phyloP scores from a whole-genome alignment of 2,888 invertebrate genomes.

The Ischnura elegans region DNA sequence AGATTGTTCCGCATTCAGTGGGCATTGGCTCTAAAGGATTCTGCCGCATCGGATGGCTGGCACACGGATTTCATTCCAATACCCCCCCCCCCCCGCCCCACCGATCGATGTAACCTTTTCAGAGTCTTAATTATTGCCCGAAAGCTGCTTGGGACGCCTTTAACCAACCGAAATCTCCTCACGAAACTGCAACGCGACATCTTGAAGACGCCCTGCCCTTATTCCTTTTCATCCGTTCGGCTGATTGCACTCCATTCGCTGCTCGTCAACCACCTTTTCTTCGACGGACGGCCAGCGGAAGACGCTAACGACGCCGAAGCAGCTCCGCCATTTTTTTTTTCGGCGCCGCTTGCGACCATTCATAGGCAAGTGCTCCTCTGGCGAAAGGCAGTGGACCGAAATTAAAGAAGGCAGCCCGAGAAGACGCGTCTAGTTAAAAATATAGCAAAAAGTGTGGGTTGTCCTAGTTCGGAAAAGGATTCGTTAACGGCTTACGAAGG shows the following conservation, averaged over 20 bases:
- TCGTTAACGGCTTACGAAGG: too few species aligned
- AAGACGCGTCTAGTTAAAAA: too few species aligned
- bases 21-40: not conserved
- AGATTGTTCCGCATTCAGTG: not conserved
- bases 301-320: not conserved
- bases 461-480: too few species aligned
- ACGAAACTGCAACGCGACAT: not conserved
- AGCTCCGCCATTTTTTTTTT: not conserved
- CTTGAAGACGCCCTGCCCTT: not conserved
- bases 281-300: not conserved
- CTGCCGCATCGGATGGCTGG: not conserved
- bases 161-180: not conserved
- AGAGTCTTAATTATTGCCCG: constrained; percentile 23
- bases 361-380: too few species aligned
- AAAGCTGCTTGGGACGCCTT: not conserved
- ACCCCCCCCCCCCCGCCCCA: not conserved
- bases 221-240: not conserved
- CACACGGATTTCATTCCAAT: not conserved
- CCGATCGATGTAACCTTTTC: not conserved
- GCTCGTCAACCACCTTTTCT: constrained; percentile 20
- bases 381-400: too few species aligned
- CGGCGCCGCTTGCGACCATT: too few species aligned
- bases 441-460: too few species aligned
- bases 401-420: not conserved
- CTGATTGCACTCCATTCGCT: constrained; percentile 12